phyloP scores from a whole-genome alignment of 2,797 vertebrate species.

The Serranus cabrilla region DNA sequence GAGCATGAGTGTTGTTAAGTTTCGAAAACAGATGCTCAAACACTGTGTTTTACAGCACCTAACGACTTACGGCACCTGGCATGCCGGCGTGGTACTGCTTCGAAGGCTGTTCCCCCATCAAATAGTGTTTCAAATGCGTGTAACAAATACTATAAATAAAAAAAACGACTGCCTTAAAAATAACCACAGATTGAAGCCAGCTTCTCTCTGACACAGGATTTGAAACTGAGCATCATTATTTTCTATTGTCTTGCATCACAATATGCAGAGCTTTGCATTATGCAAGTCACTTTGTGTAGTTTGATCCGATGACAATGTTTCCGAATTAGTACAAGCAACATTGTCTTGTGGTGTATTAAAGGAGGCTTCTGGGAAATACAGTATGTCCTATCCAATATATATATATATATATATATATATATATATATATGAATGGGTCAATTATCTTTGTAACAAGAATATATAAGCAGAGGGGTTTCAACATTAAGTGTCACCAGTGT shows the following conservation, averaged over 20 bases:
- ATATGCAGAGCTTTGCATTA: not conserved
- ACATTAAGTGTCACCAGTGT: not conserved
- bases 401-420: no score
- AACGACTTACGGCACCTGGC: no score
- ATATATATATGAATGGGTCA: not conserved
- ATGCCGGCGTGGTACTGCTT: no score
- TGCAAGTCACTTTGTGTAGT: not conserved
- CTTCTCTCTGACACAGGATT: not conserved
- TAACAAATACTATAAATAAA: no score
- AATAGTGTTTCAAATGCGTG: no score
- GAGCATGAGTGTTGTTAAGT: no score
- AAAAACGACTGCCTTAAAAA: not conserved
- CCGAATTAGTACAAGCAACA: not conserved
- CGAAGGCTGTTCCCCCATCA: no score
- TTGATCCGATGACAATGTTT: constrained; percentile 1
- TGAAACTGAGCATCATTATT: not conserved
- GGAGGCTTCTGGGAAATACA: constrained; percentile 19
- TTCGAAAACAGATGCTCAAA: no score
- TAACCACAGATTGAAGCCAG: not conserved
- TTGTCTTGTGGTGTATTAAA: constrained; percentile 10
- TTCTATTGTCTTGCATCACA: not conserved
- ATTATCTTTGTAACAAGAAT: constrained; percentile 15
- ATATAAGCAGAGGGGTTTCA: not conserved
- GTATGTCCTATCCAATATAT: not conserved
- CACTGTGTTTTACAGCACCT: no score